These are phyloP conservation scores for Acleris cristana DNA, from an alignment of 2,888 invertebrate genomes.

Conservation along the genomic window DNA sequence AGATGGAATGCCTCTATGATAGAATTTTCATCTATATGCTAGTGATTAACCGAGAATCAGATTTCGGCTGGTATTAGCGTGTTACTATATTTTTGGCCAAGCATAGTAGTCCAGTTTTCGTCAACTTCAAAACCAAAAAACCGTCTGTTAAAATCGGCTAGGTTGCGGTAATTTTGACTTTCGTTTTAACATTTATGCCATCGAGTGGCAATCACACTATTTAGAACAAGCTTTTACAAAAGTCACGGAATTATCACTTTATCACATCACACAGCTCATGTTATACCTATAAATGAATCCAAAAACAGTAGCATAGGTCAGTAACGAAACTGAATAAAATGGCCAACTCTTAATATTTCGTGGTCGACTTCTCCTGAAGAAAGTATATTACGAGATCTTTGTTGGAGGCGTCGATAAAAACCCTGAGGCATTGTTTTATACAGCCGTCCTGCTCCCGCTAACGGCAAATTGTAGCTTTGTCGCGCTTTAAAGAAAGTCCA, in stretches of 20 bases:
- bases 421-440: slow-evolving; percentile 67
- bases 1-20: too few species aligned
- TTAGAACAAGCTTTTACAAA: not conserved
- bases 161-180: too few species aligned
- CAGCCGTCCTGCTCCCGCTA: slow-evolving; percentile 54
- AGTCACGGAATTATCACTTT: not conserved
- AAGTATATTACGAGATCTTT: slow-evolving; percentile 70
- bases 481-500: slow-evolving; percentile 76
- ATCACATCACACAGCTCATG: too few species aligned
- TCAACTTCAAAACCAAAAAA: too few species aligned
- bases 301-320: slow-evolving; percentile 3
- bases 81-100: too few species aligned
- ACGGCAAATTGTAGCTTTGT: slow-evolving; percentile 44
- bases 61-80: too few species aligned
- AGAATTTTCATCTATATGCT: too few species aligned
- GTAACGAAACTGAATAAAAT: not conserved
- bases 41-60: too few species aligned
- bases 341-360: slow-evolving; percentile 6
- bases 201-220: not conserved
- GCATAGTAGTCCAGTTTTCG: too few species aligned
- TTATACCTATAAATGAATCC: too few species aligned
- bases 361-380: slow-evolving; percentile 52
- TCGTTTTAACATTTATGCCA: too few species aligned
- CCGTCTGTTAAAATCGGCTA: too few species aligned
- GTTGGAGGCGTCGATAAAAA: slow-evolving; percentile 56